Percentiles rank a stretch among this genome's conserved stretches.
These are phyloP conservation scores for Ploceus nigricollis DNA, from an alignment of 2,113 vertebrate genomes.

Conservation along the genomic window DNA sequence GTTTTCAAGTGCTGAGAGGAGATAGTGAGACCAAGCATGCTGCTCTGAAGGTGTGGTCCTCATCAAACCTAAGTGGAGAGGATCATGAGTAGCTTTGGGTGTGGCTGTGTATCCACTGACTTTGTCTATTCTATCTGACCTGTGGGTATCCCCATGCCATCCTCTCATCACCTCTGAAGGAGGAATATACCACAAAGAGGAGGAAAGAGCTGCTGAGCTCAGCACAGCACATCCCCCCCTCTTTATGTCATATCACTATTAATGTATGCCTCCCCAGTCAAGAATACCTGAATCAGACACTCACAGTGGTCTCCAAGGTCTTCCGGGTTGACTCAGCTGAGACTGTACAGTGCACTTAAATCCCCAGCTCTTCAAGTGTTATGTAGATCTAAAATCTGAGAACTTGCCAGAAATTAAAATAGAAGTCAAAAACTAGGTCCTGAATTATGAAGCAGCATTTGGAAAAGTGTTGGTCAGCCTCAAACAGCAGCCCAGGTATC, in stretches of 20 bases:
- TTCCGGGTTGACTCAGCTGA: neutral
- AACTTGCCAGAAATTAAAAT: neutral
- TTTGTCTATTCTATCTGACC: neutral
- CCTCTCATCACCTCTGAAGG: neutral
- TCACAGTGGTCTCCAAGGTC: neutral
- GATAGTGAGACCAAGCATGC: neutral
- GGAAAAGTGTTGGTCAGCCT: neutral
- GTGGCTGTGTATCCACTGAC: neutral
- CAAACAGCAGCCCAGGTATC: neutral
- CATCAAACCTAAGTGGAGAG: neutral
- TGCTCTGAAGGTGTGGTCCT: neutral
- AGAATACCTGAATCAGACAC: neutral
- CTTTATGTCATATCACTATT: neutral
- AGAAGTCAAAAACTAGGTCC: neutral
- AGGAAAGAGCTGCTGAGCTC: neutral
- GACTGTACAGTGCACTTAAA: neutral
- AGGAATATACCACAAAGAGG: neutral
- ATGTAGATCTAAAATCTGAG: neutral
- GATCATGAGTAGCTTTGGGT: neutral
- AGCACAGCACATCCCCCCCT: neutral
- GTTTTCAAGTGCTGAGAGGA: neutral
- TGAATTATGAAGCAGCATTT: neutral
- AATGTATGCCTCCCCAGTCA: neutral
- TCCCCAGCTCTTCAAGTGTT: neutral
- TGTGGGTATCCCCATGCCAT: neutral